A percentile compares a stretch with the other conserved stretches of the same genome.
phyloP scores from a whole-genome alignment of 2,113 vertebrate species.

The Callipepla squamata region DNA sequence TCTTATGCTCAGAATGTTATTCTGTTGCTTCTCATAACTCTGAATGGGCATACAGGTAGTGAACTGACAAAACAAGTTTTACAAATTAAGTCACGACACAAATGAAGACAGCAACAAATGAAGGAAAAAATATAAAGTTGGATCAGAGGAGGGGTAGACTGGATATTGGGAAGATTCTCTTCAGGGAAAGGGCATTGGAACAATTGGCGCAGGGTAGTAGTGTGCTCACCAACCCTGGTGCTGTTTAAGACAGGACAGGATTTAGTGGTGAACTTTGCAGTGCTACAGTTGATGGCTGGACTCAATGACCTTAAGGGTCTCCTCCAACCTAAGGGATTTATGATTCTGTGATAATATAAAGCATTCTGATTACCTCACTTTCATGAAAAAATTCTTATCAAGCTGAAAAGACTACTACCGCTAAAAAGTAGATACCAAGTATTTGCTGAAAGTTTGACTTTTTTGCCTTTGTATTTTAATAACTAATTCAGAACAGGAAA shows the following conservation, averaged over 20 bases:
- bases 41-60: background rate
- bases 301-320: background rate
- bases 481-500: slow-evolving; percentile 1
- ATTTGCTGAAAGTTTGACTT: background rate
- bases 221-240: background rate
- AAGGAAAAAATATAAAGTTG: background rate
- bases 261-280: background rate
- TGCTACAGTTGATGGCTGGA: background rate
- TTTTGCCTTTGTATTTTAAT: slow-evolving; percentile 20
- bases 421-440: background rate
- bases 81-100: background rate
- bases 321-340: background rate
- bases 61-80: background rate
- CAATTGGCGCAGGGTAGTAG: background rate
- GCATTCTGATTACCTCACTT: background rate
- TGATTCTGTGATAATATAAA: background rate
- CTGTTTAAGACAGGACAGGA: background rate
- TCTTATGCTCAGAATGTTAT: background rate
- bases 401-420: background rate
- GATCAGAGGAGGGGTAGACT: background rate
- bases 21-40: background rate
- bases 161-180: background rate
- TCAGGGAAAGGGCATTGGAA: background rate
- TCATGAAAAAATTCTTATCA: background rate
- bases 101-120: background rate